Conservation (phyloP, 2,113 vertebrate genomes). For the Semnornis frantzii region DNA sequence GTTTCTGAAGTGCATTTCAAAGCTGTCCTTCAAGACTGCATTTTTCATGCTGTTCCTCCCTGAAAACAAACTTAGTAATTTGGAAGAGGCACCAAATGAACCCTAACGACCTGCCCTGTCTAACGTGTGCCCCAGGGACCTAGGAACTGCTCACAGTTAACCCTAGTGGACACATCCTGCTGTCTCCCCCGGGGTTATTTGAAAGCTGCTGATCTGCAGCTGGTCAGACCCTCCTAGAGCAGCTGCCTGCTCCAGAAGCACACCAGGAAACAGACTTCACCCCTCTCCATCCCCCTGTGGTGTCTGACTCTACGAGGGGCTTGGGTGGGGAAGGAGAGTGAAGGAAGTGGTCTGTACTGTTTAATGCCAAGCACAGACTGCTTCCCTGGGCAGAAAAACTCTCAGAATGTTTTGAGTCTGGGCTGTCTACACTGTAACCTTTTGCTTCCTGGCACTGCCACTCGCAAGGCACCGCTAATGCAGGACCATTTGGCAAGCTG, state of each 20-base stretch:
- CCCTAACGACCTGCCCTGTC: not conserved
- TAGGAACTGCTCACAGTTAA: not conserved
- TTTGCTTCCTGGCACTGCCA: not conserved
- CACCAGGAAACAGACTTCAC: not conserved
- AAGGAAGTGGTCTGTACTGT: not conserved
- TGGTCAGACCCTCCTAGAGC: not conserved
- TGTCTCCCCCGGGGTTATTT: not conserved
- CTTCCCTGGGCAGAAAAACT: not conserved
- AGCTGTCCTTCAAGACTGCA: not conserved
- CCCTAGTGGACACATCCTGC: not conserved
- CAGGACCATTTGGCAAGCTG: not conserved
- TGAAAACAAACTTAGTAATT: not conserved
- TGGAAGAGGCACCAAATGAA: not conserved
- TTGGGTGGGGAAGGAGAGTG: not conserved
- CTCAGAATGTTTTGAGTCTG: not conserved
- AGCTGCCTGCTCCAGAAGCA: not conserved
- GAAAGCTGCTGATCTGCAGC: not conserved
- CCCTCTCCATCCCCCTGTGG: not conserved
- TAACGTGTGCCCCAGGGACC: not conserved
- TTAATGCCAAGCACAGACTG: slow-evolving; percentile 30
- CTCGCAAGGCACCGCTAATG: not conserved
- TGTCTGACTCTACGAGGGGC: not conserved
- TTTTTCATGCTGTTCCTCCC: not conserved
- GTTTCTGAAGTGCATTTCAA: slow-evolving; percentile 23
- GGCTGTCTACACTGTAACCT: not conserved